Evolutionary conservation across 2,113 vertebrate genomes (phyloP), one percentile per base, ranked within the genome.

Genomic region (Boleophthalmus pectinirostris): DNA sequence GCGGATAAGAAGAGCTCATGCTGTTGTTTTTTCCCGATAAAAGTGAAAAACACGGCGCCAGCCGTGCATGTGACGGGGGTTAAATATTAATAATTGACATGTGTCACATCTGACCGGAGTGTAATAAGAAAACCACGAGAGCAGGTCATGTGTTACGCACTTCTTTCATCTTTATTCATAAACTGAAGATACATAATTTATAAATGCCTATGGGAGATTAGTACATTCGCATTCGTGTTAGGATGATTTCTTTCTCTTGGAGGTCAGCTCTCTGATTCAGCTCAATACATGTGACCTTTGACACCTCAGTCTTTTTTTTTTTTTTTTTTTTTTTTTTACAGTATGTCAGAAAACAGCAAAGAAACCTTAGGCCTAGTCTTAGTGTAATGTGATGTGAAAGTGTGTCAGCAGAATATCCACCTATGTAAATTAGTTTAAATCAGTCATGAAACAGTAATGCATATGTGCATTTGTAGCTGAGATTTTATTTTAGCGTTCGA

Each of bases 31-130:
- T 81, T 68, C 69, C 85, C 79, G 90, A 92, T 92, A 92, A 93
- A 87, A 71, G 33, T 51, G 45, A 77, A 78, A 85, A 80, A 85
- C 87, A 69, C 69, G 90, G 91, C 90, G 89, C 88, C 90, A 86
- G 86, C 12, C 56, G 2, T 72, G 20, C 85, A 88, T 79, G 89
- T 89, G 89, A 91, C 79, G 70, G 81, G 80, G 82, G 92, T 93
- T 94, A 91, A 91, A 92, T 89, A 92, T 92, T 91, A 90, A 64
- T 64, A 64, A 93, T 86, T 79, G 77, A 77, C 78, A 76, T 77
- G 64, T 83, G 85, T 89, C 82, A 86, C 76, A 69, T 66, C 45
- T 51, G 66, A 54, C 71, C 69, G 60, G 76, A 68, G 65, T 58
- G n/a, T 49, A 38, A 79, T 61, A 25, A 65, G 25, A 74, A 74